Conservation (phyloP, 2,888 invertebrate species). For the Eupsilia transversa region DNA sequence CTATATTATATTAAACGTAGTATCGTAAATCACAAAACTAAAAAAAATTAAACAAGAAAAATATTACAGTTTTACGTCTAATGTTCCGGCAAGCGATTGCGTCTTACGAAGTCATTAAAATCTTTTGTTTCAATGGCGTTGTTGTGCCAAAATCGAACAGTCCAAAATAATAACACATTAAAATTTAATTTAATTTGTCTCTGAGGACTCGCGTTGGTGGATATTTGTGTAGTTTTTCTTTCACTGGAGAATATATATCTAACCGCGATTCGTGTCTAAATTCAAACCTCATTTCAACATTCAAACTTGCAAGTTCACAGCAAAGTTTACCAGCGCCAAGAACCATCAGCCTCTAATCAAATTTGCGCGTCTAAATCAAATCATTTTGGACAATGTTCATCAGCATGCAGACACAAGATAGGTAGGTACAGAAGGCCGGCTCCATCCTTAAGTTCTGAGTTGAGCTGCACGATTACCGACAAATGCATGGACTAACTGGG, state of each 20-base stretch:
- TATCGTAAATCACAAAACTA: no score
- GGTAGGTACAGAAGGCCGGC: neutral
- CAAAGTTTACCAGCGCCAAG: slow-evolving; percentile 38
- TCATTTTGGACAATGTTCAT: slow-evolving; percentile 62
- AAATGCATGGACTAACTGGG: neutral
- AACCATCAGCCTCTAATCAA: slow-evolving; percentile 54
- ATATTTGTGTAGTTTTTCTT: neutral
- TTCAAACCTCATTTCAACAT: slow-evolving; percentile 27
- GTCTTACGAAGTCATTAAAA: no score
- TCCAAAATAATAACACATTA: no score
- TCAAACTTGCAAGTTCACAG: slow-evolving; percentile 29
- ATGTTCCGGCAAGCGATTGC: no score
- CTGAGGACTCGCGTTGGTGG: no score
- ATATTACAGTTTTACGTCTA: no score
- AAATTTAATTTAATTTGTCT: neutral
- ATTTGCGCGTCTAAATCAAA: slow-evolving; percentile 54
- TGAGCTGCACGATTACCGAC: neutral
- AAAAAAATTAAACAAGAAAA: no score
- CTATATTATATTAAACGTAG: no score
- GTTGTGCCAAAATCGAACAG: no score
- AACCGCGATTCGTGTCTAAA: neutral
- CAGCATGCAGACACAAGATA: slow-evolving; percentile 41
- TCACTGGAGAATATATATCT: neutral
- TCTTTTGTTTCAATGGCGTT: no score
- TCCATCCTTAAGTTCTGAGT: neutral